phyloP scores from a whole-genome alignment of 1,140 invertebrate species.

The Apolygus lucorum region DNA sequence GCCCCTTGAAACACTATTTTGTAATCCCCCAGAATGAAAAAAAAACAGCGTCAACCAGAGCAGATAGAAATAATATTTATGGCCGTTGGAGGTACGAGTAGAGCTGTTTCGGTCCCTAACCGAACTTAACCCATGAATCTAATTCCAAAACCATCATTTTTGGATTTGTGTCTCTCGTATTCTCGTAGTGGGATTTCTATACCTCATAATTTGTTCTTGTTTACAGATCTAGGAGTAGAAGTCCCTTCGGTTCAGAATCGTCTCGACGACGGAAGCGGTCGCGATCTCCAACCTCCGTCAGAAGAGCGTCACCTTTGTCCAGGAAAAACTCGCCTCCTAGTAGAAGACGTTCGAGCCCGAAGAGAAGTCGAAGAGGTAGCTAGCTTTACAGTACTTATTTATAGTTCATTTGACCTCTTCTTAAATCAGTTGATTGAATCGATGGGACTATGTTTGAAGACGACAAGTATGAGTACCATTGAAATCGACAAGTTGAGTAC shows the following conservation, averaged over 20 bases:
- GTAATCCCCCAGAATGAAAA: too few relatives aligned
- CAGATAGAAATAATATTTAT: neutral
- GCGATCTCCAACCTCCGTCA: conserved; percentile 4
- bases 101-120: neutral
- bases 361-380: conserved; percentile 9
- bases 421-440: neutral
- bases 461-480: neutral
- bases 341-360: neutral
- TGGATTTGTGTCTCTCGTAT: neutral
- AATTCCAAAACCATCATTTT: neutral
- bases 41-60: neutral
- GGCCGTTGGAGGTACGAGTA: neutral
- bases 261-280: conserved; percentile 20
- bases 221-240: conserved; percentile 30
- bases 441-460: neutral
- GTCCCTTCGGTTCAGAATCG: conserved; percentile 21
- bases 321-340: too few relatives aligned
- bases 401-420: neutral
- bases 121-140: neutral
- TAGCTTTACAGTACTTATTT: neutral
- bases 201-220: neutral
- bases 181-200: neutral
- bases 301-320: conserved; percentile 19
- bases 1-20: too few relatives aligned
- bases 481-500: neutral